Evolutionary conservation across 2,888 invertebrate genomes (phyloP).

Genomic region (Sicus ferrugineus): DNA sequence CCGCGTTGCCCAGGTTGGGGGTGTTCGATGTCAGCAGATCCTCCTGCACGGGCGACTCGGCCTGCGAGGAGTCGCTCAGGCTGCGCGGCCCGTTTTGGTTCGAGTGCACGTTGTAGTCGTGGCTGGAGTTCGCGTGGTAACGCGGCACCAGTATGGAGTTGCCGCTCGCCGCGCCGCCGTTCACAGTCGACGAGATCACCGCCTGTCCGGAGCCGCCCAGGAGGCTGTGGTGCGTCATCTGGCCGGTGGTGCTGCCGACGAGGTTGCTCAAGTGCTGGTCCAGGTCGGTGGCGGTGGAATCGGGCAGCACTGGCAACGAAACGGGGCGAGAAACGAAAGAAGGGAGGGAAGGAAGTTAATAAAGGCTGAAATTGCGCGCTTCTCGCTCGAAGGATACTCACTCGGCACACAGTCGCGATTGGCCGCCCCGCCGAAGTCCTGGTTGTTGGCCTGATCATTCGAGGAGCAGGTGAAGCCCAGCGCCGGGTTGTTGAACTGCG

Average conservation of each 20-base stretch:
- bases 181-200: constrained; percentile 61
- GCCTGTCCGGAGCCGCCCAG: constrained; percentile 64
- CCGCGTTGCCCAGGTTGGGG: constrained; percentile 69
- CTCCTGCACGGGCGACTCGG: constrained; percentile 84
- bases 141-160: constrained; percentile 72
- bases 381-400: constrained; percentile 47
- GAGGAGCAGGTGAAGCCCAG: constrained; percentile 76
- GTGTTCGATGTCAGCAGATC: constrained; percentile 75
- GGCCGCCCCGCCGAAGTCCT: constrained; percentile 70
- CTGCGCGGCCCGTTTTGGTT: constrained; percentile 77
- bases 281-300: constrained; percentile 77
- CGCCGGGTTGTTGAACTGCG: constrained; percentile 78
- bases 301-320: constrained; percentile 73
- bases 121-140: constrained; percentile 69
- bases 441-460: constrained; percentile 70
- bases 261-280: constrained; percentile 77
- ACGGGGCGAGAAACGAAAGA: not conserved
- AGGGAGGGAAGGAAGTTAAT: not conserved
- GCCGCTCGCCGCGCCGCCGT: constrained; percentile 52
- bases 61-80: constrained; percentile 82
- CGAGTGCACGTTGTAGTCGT: constrained; percentile 70
- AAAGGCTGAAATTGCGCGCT: not conserved
- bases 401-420: constrained; percentile 68
- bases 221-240: constrained; percentile 65
- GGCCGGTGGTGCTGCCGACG: constrained; percentile 68